phyloP scores from a whole-genome alignment of 2,113 vertebrate genomes.

The Genyomyrus donnyi region DNA sequence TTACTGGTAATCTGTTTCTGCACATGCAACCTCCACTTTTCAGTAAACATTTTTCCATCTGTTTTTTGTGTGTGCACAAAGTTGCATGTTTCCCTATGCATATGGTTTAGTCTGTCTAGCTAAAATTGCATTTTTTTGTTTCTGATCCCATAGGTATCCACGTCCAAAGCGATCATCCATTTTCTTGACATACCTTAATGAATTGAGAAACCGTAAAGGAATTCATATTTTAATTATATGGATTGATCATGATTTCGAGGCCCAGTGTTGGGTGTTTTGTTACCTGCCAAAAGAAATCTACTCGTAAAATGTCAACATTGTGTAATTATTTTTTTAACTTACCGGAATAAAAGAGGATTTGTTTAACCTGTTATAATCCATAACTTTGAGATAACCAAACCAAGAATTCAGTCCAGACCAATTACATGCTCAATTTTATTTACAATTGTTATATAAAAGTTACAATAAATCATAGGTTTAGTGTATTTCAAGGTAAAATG shows the following conservation, averaged over 20 bases:
- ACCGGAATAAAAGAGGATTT: constrained; percentile 20
- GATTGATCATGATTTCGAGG: not conserved
- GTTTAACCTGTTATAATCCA: not conserved
- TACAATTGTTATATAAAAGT: constrained; percentile 63
- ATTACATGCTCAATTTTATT: constrained; percentile 48
- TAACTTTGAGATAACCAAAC: not conserved
- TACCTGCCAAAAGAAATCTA: not conserved
- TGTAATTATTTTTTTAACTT: constrained; percentile 15
- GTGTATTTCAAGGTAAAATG: constrained; percentile 35
- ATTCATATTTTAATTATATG: not conserved
- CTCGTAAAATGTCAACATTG: not conserved
- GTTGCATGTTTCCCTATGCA: not conserved
- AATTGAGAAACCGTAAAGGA: not conserved
- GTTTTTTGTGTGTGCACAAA: not conserved
- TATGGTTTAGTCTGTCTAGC: not conserved
- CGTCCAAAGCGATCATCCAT: not conserved
- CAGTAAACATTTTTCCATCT: not conserved
- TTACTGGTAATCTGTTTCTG: not conserved
- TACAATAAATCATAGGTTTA: constrained; percentile 50
- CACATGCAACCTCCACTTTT: constrained; percentile 6
- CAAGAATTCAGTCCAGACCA: not conserved
- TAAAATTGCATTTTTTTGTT: not conserved
- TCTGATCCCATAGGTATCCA: not conserved
- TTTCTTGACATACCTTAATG: not conserved
- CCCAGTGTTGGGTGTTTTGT: not conserved